Base-by-base conservation (phyloP, 2,113 vertebrate species). In the Poeciliopsis prolifica region DNA sequence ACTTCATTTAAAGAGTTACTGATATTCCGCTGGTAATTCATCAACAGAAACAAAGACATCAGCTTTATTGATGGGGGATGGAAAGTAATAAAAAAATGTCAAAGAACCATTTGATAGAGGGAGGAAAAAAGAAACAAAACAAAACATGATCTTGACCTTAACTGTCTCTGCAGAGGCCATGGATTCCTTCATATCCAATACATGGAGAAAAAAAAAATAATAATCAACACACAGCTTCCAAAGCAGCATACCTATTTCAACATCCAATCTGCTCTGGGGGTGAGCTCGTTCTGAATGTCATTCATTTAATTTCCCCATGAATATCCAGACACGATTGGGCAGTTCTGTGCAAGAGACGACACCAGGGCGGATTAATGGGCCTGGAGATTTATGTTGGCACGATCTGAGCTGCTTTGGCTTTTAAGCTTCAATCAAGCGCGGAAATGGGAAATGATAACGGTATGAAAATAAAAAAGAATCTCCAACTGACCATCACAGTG, bases 381-480 rank as follows among this genome's bases (percentile, higher is more conserved):
- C 84, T 72, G 83, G 84, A 93, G 93, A 95, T 95, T 94, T 94
- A 93, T 80, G 82, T 78, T 63, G 87, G 93, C 94, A 94, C 95
- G 94, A 94, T 93, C 93, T 92, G 91, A 92, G 92, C 94, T 95
- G 92, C 93, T 94, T 94, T 93, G 88, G 89, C 85, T 92, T 93
- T 94, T 93, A 95, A 95, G 92, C 92, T 92, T 88, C 91, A 93
- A 95, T 95, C 94, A 95, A 88, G 87, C 72, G 81, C 90, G 89
- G 90, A 92, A 94, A 93, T 92, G 80, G 90, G 87, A 94, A 90
- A 93, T 81, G 86, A 93, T 93, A 93, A 93, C 81, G 79, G 90
- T 90, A 91, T 93, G 82, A 93, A 92, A 95, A 93, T 85, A 87
- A 89, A 89, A 12, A 91, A 90, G 84, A 91, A 90, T 93, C 89